Percentiles rank a stretch among this genome's conserved stretches.
Conservation (phyloP, 1,140 invertebrate genomes). For the Spodoptera litura region DNA sequence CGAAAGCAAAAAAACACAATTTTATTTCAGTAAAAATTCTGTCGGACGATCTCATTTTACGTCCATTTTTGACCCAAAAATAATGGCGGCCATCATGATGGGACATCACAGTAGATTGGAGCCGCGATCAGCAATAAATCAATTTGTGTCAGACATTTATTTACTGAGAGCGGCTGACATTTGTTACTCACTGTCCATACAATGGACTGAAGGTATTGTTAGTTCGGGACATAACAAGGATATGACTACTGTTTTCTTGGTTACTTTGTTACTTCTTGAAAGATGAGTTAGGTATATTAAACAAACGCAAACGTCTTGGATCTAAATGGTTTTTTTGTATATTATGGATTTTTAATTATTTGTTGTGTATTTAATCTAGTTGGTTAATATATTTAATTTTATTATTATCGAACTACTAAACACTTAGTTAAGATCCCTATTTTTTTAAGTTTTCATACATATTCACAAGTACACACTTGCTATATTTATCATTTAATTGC, state of each 20-base stretch:
- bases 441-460: too few relatives aligned
- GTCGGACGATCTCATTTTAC: background rate
- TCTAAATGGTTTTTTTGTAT: too few relatives aligned
- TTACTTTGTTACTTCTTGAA: background rate
- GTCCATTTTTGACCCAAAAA: constrained; percentile 43
- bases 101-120: constrained; percentile 51
- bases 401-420: too few relatives aligned
- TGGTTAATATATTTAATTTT: too few relatives aligned
- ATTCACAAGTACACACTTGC: too few relatives aligned
- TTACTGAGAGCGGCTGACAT: constrained; percentile 49
- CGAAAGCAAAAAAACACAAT: background rate
- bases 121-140: constrained; percentile 54
- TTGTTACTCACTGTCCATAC: constrained; percentile 45
- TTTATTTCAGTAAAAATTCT: background rate
- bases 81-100: constrained; percentile 44
- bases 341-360: too few relatives aligned
- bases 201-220: constrained; percentile 17
- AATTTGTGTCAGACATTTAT: constrained; percentile 56
- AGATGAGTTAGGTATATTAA: too few relatives aligned
- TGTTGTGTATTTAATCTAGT: too few relatives aligned
- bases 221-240: constrained; percentile 16
- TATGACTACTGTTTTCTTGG: background rate
- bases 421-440: too few relatives aligned
- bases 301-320: too few relatives aligned
- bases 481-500: too few relatives aligned